A percentile compares a stretch with the other conserved stretches of the same genome.
Evolutionary conservation across 2,888 invertebrate species (phyloP).

Genomic region (Pocota personata): DNA sequence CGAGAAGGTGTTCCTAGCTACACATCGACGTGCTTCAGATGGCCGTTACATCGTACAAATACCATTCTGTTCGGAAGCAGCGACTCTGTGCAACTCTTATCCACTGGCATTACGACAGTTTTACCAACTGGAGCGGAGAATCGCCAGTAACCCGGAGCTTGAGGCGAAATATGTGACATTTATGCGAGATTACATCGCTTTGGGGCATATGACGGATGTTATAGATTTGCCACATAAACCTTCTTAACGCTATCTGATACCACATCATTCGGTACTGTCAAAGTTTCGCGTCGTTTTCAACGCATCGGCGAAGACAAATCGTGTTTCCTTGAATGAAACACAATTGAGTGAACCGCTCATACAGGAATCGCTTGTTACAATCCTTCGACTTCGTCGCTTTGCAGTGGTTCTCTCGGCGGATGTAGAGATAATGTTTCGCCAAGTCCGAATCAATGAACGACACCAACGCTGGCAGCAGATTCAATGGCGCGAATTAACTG

Average conservation of each 20-base stretch:
- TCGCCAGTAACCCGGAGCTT: neutral
- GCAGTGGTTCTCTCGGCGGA: conserved; percentile 72
- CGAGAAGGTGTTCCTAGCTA: too few relatives aligned
- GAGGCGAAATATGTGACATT: conserved; percentile 17
- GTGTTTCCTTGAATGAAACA: conserved; percentile 16
- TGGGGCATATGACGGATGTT: conserved; percentile 14
- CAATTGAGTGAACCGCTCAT: conserved; percentile 27
- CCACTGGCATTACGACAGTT: conserved; percentile 9
- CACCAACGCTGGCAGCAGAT: conserved; percentile 74
- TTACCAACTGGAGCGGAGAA: conserved; percentile 16
- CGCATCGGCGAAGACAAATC: conserved; percentile 9
- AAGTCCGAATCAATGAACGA: conserved; percentile 57
- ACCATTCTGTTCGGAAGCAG: neutral
- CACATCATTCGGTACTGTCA: conserved; percentile 4
- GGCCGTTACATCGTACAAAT: too few relatives aligned
- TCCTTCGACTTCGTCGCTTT: conserved; percentile 67
- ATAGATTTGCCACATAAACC: neutral
- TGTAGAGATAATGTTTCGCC: conserved; percentile 74
- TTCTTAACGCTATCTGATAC: conserved; percentile 3
- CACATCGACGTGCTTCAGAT: too few relatives aligned
- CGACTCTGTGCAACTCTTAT: neutral
- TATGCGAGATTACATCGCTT: conserved; percentile 8
- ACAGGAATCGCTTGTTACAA: conserved; percentile 24
- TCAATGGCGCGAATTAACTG: conserved; percentile 67
- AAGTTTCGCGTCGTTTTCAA: conserved; percentile 31